Base-by-base conservation (phyloP, 23 tunicate genomes). In the Styela clava region DNA sequence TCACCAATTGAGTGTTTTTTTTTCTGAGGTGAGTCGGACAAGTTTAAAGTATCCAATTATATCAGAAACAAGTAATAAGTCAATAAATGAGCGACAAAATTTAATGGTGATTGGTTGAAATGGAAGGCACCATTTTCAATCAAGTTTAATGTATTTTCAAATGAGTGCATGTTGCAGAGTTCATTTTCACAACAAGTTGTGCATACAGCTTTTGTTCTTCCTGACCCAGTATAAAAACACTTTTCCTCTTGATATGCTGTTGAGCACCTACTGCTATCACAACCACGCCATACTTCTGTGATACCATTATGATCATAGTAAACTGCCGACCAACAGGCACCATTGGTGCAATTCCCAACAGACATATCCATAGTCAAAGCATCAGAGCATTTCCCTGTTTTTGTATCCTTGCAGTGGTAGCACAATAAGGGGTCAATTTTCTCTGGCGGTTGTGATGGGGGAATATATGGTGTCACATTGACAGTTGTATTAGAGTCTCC, bases 251-350 rank as follows among this genome's bases (percentile, higher is more conserved):
- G 30, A 29, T 67, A 67, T 67, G 16, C 22, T 19, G 30, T 19
- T 16, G 71, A 67, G 24, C 71, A 67, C 31, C 24, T 27, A 16
- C 31, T 25, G 71, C 71, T 67, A 29, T 67, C 71, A 29, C 71
- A 67, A 22, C 71, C 71, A 16, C 71, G 30, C 31, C 31, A 29
- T 24, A 29, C 31, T 67, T 67, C 71, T 19, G 31, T 29, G n/a
- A 67, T 24, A 22, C 71, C 71, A 16, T 22, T 16, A 0, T 22
- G 71, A 67, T 27, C 31, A 22, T 25, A 67, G 0, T 25, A 25
- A 18, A 29, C 16, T 67, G 71, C 31, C 22, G 71, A 67, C 71
- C 71, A 67, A 67, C 71, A 67, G 24, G 31, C 31, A 24, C 71
- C 71, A 16, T 67, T 27, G 12, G 71, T 67, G 71, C 71, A 67